phyloP scores from a whole-genome alignment of 2,888 invertebrate genomes.

The Sympetrum striolatum region DNA sequence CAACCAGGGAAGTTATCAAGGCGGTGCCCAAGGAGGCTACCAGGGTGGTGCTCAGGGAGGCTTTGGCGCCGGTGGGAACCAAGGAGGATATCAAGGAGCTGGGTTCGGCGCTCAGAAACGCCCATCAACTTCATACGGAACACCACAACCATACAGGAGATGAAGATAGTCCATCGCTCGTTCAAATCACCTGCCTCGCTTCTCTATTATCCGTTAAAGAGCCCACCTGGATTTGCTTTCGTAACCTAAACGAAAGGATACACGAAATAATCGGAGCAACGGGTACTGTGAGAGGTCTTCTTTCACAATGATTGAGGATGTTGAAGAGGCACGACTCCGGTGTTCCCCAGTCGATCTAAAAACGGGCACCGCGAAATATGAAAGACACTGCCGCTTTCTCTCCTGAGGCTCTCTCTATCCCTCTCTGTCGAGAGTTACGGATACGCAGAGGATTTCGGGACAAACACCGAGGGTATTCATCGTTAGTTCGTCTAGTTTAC shows the following conservation, averaged over 20 bases:
- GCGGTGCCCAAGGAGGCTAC: neutral
- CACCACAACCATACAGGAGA: conserved; percentile 1
- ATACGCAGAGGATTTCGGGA: neutral
- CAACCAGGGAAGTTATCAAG: neutral
- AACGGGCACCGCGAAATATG: neutral
- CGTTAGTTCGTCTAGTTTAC: too few species aligned
- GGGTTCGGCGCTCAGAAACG: neutral
- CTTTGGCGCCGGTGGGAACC: neutral
- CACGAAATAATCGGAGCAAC: neutral
- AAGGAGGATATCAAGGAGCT: neutral
- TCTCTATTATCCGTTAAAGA: neutral
- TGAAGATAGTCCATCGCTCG: neutral
- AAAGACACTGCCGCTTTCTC: neutral
- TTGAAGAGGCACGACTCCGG: neutral
- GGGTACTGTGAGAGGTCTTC: neutral
- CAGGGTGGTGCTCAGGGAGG: neutral
- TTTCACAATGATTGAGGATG: neutral
- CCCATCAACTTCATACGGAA: neutral
- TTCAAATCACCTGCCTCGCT: neutral
- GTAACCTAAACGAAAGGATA: neutral
- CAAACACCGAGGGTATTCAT: too few species aligned
- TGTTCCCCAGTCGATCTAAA: neutral
- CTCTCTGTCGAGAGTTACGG: neutral
- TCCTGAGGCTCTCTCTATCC: neutral
- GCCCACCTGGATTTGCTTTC: neutral